Conservation (phyloP, 2,113 vertebrate species). For the Hypomesus transpacificus region DNA sequence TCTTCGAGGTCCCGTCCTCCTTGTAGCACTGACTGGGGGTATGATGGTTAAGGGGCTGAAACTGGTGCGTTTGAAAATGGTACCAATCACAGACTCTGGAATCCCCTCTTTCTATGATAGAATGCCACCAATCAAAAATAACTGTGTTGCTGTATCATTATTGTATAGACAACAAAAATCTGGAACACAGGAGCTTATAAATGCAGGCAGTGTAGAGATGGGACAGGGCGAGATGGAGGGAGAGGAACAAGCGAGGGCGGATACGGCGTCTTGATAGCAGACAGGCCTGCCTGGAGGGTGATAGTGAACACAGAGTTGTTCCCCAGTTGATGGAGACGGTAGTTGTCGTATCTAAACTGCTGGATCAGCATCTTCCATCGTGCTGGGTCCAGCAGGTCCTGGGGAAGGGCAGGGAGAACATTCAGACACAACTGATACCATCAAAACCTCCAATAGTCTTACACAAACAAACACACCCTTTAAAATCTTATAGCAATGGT, state of each 20-base stretch:
- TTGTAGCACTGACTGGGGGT: conserved; percentile 94
- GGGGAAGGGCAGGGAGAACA: not conserved
- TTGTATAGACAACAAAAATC: too few species aligned
- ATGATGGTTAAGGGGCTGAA: conserved; percentile 51
- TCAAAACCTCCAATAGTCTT: not conserved
- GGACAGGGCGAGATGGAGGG: not conserved
- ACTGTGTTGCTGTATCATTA: too few species aligned
- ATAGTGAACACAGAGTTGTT: conserved; percentile 99
- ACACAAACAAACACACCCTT: not conserved
- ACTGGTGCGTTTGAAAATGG: too few species aligned
- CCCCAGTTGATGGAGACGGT: conserved; percentile 97
- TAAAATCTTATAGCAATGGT: too few species aligned
- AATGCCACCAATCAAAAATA: too few species aligned
- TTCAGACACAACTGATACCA: not conserved
- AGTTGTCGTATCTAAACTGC: conserved; percentile 99
- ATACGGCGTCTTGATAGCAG: conserved; percentile 99
- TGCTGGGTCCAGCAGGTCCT: conserved; percentile 97
- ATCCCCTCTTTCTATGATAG: too few species aligned
- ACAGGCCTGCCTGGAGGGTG: conserved; percentile 96
- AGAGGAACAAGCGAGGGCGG: conserved; percentile 57
- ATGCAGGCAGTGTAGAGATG: too few species aligned
- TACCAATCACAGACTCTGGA: too few species aligned
- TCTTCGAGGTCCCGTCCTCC: conserved; percentile 95
- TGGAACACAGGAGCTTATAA: too few species aligned
- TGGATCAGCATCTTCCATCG: conserved; percentile 99